Conservation (phyloP, 1,140 invertebrate genomes). For the Meloidogyne exigua region DNA sequence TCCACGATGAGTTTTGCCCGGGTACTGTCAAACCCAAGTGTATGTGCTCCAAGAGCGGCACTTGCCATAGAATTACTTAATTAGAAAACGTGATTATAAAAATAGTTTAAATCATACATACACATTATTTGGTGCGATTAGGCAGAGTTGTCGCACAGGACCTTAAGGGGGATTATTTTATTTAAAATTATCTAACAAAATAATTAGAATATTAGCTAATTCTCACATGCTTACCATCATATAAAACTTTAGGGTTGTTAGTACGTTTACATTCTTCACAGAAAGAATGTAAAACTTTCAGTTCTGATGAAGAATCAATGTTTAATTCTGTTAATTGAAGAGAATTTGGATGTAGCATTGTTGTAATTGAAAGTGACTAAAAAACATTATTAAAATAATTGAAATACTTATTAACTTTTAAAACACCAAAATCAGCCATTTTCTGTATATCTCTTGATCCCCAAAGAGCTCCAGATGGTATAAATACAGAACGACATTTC, state of each 20-base stretch:
- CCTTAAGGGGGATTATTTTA: no score
- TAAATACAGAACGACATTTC: slow-evolving; percentile 65
- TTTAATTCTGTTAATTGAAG: slow-evolving; percentile 65
- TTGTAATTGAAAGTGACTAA: slow-evolving; percentile 69
- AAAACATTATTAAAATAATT: slow-evolving; percentile 10
- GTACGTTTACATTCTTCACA: slow-evolving; percentile 65
- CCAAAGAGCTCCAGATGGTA: slow-evolving; percentile 72
- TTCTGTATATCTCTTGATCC: slow-evolving; percentile 70
- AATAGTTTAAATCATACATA: slow-evolving; percentile 64
- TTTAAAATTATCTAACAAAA: no score
- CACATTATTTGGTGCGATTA: slow-evolving; percentile 71
- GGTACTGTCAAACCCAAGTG: slow-evolving; percentile 71
- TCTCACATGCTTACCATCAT: slow-evolving; percentile 65
- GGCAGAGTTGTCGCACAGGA: slow-evolving; percentile 68
- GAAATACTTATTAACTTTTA: slow-evolving; percentile 64
- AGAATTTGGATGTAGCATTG: slow-evolving; percentile 70
- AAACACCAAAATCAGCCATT: slow-evolving; percentile 69
- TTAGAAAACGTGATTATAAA: slow-evolving; percentile 48
- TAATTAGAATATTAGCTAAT: not conserved
- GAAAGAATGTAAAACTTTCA: slow-evolving; percentile 64
- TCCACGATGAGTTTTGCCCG: slow-evolving; percentile 68
- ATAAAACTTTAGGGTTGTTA: slow-evolving; percentile 65
- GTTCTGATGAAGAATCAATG: slow-evolving; percentile 20
- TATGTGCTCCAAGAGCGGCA: slow-evolving; percentile 69
- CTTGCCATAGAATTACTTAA: slow-evolving; percentile 67